These are phyloP conservation scores for Rotaria macrura DNA, from an alignment of 2,888 invertebrate species.

Conservation along the genomic window DNA sequence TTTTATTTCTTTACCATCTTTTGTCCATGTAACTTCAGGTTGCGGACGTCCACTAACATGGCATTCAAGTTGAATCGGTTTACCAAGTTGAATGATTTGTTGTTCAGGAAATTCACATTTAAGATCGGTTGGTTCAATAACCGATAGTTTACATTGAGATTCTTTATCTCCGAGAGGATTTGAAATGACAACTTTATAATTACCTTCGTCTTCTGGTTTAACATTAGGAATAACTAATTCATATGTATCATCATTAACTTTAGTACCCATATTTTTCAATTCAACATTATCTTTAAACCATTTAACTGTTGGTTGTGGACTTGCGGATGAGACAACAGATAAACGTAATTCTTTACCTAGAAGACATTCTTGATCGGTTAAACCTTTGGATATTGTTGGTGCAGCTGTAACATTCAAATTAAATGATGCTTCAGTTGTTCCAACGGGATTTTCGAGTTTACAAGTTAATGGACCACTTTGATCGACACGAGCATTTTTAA, in stretches of 20 bases:
- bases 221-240: slow-evolving; percentile 21
- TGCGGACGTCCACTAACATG: slow-evolving; percentile 25
- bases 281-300: slow-evolving; percentile 59
- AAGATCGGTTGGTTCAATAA: slow-evolving; percentile 21
- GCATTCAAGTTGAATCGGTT: slow-evolving; percentile 21
- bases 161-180: slow-evolving; percentile 28
- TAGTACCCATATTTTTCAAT: slow-evolving; percentile 36
- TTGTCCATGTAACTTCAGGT: slow-evolving; percentile 25
- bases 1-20: slow-evolving; percentile 29
- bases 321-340: slow-evolving; percentile 59
- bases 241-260: slow-evolving; percentile 22
- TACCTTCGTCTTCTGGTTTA: slow-evolving; percentile 18
- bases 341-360: slow-evolving; percentile 46
- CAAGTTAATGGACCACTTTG: not conserved
- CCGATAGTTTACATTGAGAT: slow-evolving; percentile 24
- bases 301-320: slow-evolving; percentile 60
- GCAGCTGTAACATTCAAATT: slow-evolving; percentile 23
- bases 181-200: slow-evolving; percentile 20
- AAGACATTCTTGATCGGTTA: slow-evolving; percentile 40
- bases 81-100: slow-evolving; percentile 22
- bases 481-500: slow-evolving; percentile 10
- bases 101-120: slow-evolving; percentile 18
- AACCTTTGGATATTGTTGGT: slow-evolving; percentile 23
- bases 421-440: slow-evolving; percentile 26
- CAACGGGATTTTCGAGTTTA: slow-evolving; percentile 15